Evolutionary conservation across 2,797 vertebrate species (phyloP), one percentile per base, ranked within the genome.

Genomic region (Brachyalestes nurse): DNA sequence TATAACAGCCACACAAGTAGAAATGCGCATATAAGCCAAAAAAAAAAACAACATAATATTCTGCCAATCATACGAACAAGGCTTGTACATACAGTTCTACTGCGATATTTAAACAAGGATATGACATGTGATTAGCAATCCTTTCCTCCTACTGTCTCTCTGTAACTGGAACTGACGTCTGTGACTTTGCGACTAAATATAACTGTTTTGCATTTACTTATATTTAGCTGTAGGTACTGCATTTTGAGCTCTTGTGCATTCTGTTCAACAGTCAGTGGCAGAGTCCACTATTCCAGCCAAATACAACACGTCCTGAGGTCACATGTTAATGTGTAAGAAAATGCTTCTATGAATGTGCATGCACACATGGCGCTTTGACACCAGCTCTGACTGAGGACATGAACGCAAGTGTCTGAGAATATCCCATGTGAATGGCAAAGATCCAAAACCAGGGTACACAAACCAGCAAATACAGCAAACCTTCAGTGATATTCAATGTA

Each of bases 321-420:
- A 34, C n/a, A 55, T 62, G 23, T 55, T 45, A 49, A 77, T 14
- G 62, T 4, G 64, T 25, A 60, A 80, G 60, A 60, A 49, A 53
- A 21, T 51, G 42, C 19, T 28, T 75, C 53, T 9, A 28, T 75
- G 53, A 5, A 1, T 38, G 13, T 40, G n/a, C 49, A 69, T 0
- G 23, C 55, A 81, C 6, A 23, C 5, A 17, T 28, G 72, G 53
- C 70, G 47, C 34, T 75, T 69, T 60, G 4, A 51, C 19, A n/a
- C 19, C 69, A 13, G 19, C 40, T n/a, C 65, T 19, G n/a, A 16
- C 51, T 21, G 65, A 75, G 19, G 57, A 8, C 13, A 23, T 6
- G n/a, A 21, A 66, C 78, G 60, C 42, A 53, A 71, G 61, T 71
- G 75, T 28, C 65, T 67, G 10, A 51, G 16, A 40, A 66, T 45